phyloP scores from a whole-genome alignment of 2,797 vertebrate genomes.

The Fistularia commersonii region DNA sequence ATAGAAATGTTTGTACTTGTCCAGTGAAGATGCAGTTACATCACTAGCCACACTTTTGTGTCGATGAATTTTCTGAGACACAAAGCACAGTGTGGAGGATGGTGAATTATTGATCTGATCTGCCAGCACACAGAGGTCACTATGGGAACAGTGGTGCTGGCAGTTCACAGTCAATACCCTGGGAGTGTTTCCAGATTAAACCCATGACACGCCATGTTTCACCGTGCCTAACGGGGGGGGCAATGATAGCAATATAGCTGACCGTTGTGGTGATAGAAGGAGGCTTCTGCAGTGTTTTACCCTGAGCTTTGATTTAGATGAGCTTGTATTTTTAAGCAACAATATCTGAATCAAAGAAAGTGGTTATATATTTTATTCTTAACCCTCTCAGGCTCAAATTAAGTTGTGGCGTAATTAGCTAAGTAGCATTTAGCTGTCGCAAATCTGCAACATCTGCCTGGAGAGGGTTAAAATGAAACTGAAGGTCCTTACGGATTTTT shows the following conservation, averaged over 20 bases:
- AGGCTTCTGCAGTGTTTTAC: constrained; percentile 7
- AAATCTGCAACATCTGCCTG: too few relatives aligned
- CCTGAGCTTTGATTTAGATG: background rate
- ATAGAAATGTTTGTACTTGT: too few relatives aligned
- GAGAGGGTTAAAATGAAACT: too few relatives aligned
- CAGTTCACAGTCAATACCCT: constrained; percentile 52
- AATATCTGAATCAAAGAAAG: background rate
- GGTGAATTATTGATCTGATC: constrained; percentile 64
- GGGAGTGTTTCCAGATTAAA: constrained; percentile 29
- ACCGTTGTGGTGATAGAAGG: constrained; percentile 1
- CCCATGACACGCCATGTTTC: constrained; percentile 13
- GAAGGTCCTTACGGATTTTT: too few relatives aligned
- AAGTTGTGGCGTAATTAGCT: too few relatives aligned
- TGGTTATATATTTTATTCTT: too few relatives aligned
- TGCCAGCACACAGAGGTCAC: constrained; percentile 60
- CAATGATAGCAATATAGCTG: constrained; percentile 5
- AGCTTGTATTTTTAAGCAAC: constrained; percentile 1
- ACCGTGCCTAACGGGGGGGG: constrained; percentile 2
- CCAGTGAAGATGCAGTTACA: too few relatives aligned
- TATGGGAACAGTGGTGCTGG: constrained; percentile 64
- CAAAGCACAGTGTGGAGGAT: constrained; percentile 32
- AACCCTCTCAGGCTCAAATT: too few relatives aligned
- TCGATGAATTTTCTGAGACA: constrained; percentile 46
- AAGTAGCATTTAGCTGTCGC: too few relatives aligned
- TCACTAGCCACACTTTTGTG: background rate